Evolutionary conservation across 2,888 invertebrate species (phyloP).

Genomic region (Tiliacea aurago): DNA sequence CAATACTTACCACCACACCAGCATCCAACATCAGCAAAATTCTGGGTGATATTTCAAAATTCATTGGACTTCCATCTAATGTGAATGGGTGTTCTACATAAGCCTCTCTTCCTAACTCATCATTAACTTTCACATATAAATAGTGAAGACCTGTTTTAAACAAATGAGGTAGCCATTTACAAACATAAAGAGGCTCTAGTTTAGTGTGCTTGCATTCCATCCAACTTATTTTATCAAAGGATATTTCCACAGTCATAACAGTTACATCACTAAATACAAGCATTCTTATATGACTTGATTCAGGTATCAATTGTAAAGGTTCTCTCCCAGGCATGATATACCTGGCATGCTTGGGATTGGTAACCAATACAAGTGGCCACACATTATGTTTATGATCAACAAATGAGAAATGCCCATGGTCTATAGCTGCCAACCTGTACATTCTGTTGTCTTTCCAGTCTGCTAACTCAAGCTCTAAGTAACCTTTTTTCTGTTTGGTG

Average conservation of each 20-base stretch:
- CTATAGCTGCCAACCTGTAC: slow-evolving; percentile 96
- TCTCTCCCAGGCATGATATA: slow-evolving; percentile 94
- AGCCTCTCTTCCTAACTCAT: slow-evolving; percentile 90
- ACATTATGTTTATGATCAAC: slow-evolving; percentile 93
- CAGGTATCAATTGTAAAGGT: slow-evolving; percentile 91
- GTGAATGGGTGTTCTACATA: slow-evolving; percentile 93
- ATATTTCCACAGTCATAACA: slow-evolving; percentile 92
- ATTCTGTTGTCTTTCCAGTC: slow-evolving; percentile 98
- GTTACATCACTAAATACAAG: slow-evolving; percentile 94
- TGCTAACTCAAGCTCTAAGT: slow-evolving; percentile 96
- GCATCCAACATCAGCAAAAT: slow-evolving; percentile 95
- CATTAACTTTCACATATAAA: slow-evolving; percentile 91
- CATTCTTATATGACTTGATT: slow-evolving; percentile 95
- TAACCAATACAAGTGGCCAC: slow-evolving; percentile 96
- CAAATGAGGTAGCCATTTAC: slow-evolving; percentile 93
- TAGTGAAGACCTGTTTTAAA: slow-evolving; percentile 93
- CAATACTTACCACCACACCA: slow-evolving; percentile 92
- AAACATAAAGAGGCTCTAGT: slow-evolving; percentile 93
- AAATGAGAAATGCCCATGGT: slow-evolving; percentile 97
- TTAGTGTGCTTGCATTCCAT: slow-evolving; percentile 90
- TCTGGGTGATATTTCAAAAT: slow-evolving; percentile 92
- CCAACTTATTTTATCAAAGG: slow-evolving; percentile 93
- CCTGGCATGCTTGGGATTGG: slow-evolving; percentile 97
- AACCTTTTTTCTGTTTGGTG: slow-evolving; percentile 95
- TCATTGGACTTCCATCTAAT: slow-evolving; percentile 92